phyloP scores from a whole-genome alignment of 64 coral and sea anemone species.

The Cladopsammia gracilis region DNA sequence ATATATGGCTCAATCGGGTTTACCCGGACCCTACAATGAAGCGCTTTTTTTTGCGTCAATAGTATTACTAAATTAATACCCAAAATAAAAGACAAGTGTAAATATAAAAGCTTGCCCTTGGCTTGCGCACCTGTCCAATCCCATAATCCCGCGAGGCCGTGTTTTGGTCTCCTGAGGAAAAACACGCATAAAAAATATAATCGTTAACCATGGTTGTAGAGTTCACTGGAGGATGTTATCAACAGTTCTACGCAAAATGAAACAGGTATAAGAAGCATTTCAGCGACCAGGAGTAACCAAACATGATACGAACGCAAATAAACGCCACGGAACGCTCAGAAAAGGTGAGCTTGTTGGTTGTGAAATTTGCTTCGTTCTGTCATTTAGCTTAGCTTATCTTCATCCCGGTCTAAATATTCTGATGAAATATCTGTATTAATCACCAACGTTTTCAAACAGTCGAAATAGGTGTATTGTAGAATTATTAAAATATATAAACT shows the following conservation, averaged over 20 bases:
- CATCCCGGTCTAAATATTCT: too few relatives aligned
- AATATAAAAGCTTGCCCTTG: too few relatives aligned
- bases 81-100: too few relatives aligned
- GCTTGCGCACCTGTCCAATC: constrained; percentile 7
- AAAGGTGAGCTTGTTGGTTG: not conserved
- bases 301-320: constrained; percentile 15
- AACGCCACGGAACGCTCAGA: not conserved
- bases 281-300: not conserved
- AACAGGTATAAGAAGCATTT: not conserved
- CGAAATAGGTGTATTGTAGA: too few relatives aligned
- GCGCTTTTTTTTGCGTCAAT: too few relatives aligned
- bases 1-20: too few relatives aligned
- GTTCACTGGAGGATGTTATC: not conserved
- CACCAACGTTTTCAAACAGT: too few relatives aligned
- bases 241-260: not conserved
- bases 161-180: not conserved
- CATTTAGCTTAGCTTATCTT: too few relatives aligned
- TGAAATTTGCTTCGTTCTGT: not conserved
- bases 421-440: too few relatives aligned
- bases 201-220: not conserved
- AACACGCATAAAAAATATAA: not conserved
- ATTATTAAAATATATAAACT: too few relatives aligned
- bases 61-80: too few relatives aligned
- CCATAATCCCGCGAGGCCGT: not conserved
- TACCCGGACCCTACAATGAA: too few relatives aligned